These are phyloP conservation scores for Gonioctena quinquepunctata DNA, from an alignment of 1,140 invertebrate genomes.

Conservation along the genomic window DNA sequence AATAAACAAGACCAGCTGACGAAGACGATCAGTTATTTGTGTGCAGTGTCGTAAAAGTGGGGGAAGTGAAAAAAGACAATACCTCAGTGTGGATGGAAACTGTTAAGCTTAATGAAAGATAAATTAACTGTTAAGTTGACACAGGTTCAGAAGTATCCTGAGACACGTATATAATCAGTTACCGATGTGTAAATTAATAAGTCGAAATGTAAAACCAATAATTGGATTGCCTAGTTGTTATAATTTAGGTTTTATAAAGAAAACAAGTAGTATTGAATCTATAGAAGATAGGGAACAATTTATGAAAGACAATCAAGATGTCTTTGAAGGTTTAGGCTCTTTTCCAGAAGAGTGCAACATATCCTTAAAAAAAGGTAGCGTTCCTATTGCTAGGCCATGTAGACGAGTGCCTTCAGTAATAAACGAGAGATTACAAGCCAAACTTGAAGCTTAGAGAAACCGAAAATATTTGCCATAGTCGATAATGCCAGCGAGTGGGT, in stretches of 20 bases:
- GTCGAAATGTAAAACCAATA: not conserved
- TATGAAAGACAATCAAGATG: not conserved
- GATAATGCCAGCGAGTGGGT: too few species aligned
- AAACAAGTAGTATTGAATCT: not conserved
- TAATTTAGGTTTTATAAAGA: not conserved
- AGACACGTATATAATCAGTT: conserved; percentile 3
- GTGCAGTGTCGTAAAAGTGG: not conserved
- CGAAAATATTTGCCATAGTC: not conserved
- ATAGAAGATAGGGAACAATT: not conserved
- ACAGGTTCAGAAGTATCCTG: conserved; percentile 18
- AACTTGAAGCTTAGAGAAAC: not conserved
- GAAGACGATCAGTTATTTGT: conserved; percentile 4
- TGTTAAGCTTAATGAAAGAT: not conserved
- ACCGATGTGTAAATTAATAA: not conserved
- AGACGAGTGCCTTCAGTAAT: not conserved
- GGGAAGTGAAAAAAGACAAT: not conserved
- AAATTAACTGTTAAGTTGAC: conserved; percentile 12
- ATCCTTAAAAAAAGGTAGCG: too few species aligned
- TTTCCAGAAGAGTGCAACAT: too few species aligned
- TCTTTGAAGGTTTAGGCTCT: not conserved
- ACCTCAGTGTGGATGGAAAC: not conserved
- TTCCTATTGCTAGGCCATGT: too few species aligned
- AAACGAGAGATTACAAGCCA: not conserved
- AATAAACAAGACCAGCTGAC: not conserved
- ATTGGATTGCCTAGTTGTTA: not conserved